Evolutionary conservation across 2,113 vertebrate species (phyloP).

Genomic region (Tylochromis polylepis): DNA sequence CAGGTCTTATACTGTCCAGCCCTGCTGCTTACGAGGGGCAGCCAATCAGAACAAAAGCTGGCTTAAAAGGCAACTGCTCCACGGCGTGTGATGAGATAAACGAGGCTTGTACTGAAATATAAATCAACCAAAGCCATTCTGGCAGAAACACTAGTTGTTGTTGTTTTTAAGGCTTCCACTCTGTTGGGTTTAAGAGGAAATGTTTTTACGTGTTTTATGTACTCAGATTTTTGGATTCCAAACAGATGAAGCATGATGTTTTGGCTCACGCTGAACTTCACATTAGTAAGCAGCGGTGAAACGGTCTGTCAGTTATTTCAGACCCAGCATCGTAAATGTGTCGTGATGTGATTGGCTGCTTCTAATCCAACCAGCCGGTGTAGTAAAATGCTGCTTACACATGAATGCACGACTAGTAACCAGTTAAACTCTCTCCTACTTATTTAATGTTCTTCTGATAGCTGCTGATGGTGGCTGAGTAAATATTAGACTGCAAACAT

Average conservation of each 20-base stretch:
- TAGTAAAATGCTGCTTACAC: not conserved
- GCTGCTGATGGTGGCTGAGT: fast-evolving
- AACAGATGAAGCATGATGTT: not conserved
- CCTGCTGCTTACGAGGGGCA: not conserved
- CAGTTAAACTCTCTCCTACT: not conserved
- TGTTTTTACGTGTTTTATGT: fast-evolving
- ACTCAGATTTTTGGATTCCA: not conserved
- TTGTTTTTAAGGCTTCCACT: not conserved
- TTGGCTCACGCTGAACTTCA: not conserved
- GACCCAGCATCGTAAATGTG: not conserved
- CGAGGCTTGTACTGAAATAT: not conserved
- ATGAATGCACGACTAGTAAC: not conserved
- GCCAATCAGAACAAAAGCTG: not conserved
- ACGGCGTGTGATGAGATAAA: not conserved
- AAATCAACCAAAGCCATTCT: not conserved
- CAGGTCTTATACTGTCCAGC: fast-evolving
- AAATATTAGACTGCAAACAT: not conserved
- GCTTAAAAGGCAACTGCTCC: not conserved
- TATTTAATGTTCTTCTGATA: not conserved
- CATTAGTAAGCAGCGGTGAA: not conserved
- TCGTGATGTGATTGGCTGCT: not conserved
- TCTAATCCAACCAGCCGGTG: not conserved
- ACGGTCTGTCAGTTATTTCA: not conserved
- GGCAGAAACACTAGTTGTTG: not conserved
- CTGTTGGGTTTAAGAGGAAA: not conserved